These are phyloP conservation scores for Odobenus rosmarus DNA, from an alignment of 2,113 vertebrate species.

Conservation along the genomic window DNA sequence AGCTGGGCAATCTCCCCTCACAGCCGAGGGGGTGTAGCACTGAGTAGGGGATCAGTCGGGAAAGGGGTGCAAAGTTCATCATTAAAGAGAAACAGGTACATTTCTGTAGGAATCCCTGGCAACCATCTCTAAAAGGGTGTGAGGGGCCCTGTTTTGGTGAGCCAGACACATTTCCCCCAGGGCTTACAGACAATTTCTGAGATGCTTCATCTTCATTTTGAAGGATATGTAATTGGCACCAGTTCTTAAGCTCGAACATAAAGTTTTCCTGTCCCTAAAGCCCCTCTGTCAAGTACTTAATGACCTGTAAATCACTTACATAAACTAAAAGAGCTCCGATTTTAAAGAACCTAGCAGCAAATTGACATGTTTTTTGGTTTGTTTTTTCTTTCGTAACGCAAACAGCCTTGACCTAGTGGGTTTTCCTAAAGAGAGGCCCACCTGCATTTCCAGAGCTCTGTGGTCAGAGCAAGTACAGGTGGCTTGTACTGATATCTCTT, in stretches of 20 bases:
- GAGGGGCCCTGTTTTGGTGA: fast-evolving
- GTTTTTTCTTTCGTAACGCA: neutral
- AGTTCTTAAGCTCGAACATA: conserved; percentile 36
- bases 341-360: neutral
- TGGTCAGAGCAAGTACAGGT: neutral
- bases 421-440: conserved; percentile 26
- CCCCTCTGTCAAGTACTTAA: conserved; percentile 67
- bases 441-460: neutral
- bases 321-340: conserved; percentile 47
- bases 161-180: neutral
- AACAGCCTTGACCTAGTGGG: neutral
- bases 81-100: neutral
- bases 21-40: neutral
- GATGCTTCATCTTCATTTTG: conserved; percentile 36
- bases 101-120: neutral
- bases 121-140: neutral
- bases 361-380: neutral
- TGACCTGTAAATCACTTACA: conserved; percentile 66
- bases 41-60: neutral
- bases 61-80: neutral
- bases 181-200: neutral
- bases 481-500: conserved; percentile 33
- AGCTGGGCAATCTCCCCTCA: neutral
- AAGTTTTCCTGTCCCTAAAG: conserved; percentile 62
- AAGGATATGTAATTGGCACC: conserved; percentile 56